Evolutionary conservation across 2,888 invertebrate species (phyloP).

Genomic region (Parasteatoda lunata): DNA sequence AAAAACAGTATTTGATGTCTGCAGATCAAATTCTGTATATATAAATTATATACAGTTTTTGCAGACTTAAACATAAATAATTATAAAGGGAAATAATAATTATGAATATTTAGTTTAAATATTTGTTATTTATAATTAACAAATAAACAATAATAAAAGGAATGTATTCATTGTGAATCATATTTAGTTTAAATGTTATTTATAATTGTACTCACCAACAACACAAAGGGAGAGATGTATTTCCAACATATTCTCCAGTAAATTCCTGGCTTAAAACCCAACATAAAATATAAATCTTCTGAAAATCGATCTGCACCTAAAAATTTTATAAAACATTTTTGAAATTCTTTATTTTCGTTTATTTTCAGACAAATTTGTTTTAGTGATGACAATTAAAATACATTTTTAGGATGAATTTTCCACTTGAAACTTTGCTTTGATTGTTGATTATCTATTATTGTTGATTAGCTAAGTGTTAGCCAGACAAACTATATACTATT

Average conservation of each 20-base stretch:
- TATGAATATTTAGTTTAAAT: too few relatives aligned
- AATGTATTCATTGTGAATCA: too few relatives aligned
- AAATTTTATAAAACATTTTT: background rate
- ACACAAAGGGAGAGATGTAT: conserved; percentile 81
- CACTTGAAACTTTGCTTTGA: background rate
- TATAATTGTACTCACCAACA: conserved; percentile 72
- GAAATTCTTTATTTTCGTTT: background rate
- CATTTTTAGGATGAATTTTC: background rate
- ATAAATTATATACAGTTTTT: too few relatives aligned
- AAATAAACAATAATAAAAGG: too few relatives aligned
- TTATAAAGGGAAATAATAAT: too few relatives aligned
- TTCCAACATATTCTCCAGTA: conserved; percentile 86
- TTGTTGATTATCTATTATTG: background rate
- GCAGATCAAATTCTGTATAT: too few relatives aligned
- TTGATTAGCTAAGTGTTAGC: too few relatives aligned
- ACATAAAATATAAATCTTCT: conserved; percentile 83
- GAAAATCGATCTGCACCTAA: conserved; percentile 30
- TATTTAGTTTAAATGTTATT: too few relatives aligned
- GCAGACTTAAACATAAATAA: too few relatives aligned
- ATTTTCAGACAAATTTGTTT: background rate
- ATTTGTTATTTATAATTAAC: too few relatives aligned
- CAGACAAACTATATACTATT: too few relatives aligned
- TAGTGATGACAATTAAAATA: background rate
- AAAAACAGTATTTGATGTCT: too few relatives aligned
- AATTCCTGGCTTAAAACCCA: conserved; percentile 78